Evolutionary conservation across 2,797 vertebrate genomes (phyloP), one percentile per base, ranked within the genome.

Genomic region (Chromis chromis): DNA sequence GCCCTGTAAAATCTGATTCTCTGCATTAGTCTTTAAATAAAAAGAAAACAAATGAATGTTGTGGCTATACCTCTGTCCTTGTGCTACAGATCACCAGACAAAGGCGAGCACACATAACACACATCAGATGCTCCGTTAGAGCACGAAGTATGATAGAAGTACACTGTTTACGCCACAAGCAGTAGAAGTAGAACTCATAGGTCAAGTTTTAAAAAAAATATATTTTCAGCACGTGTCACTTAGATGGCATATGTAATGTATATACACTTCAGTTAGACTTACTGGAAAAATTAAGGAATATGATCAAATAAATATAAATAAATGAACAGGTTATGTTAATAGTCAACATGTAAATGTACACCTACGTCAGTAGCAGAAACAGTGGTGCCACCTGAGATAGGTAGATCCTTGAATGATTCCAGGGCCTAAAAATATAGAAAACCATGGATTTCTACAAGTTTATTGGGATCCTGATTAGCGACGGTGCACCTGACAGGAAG

Each of bases 21-120:
- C 92, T 95, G 92, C 92, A 93, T 94, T 94, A 91, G 92, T 94
- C 91, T 94, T 93, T 90, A 93, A 95, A 95, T 95, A 95, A 95
- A 95, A 94, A 87, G 87, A 91, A 91, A 90, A 91, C 81, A 92
- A 93, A 89, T 74, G 72, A 91, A 86, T 42, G 49, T 27, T 2
- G 31, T 78, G 83, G 58, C 67, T 79, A 46, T 57, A 67, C 31
- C 50, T 87, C 62, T 88, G 66, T 88, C 75, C 68, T 79, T 86
- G 53, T 67, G 60, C 72, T 58, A 1, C 69, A 19, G 36, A 42
- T 78, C 33, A 52, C 36, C 62, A 52, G 22, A 65, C 0, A n/a
- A 40, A 69, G 14, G 10, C 9, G 28, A 6, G 6, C 25, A 31
- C 25, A 31, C 25, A 55, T 1, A 31, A 19, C 6, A 28, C 13